Base-by-base conservation (phyloP, 2,113 vertebrate genomes). In the Rallus limicola region DNA sequence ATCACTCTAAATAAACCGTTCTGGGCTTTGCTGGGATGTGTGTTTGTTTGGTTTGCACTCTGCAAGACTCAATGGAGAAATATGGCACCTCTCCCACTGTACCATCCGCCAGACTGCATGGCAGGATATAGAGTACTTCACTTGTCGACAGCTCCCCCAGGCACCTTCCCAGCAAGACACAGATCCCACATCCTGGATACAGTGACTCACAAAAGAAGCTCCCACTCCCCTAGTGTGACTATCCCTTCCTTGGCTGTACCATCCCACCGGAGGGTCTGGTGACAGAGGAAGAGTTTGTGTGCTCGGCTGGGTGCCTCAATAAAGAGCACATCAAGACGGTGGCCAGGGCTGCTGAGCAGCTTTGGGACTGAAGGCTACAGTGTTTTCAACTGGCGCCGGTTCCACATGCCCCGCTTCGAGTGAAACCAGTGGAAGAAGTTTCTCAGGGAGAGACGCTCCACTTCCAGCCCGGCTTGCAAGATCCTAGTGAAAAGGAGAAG, bases 351-450 rank as follows among this genome's bases (percentile, higher is more conserved):
- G 82, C 62, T 0, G 0, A 71, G 26, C 91, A 94, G 88, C 86
- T 68, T 7, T 24, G 59, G 33, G 58, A 79, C 53, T 33, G 72
- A 56, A 80, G 72, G 83, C 87, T 72, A 95, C 1, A 25, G 91
- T 13, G n/a, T 86, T 88, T 93, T 98, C 92, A 96, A 86, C 71
- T 96, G 96, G 40, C 80, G 98, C 16, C 98, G 98, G 98, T 99
- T 99, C 99, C 99, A 99, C 99, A 99, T 99, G 96, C 99, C 99
- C 20, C 99, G 97, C 92, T 98, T 99, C 19, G 99, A 99, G 97
- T 99, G 99, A 95, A 98, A 99, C 96, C 98, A 97, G 93, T 99
- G 99, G 97, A 98, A 99, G 85, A 99, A 99, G 95, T 99, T 99
- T 87, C 99, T 98, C 96, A 99, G 83, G 82, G 98, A 98, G 34